Base-by-base conservation (phyloP, 2,888 invertebrate genomes). In the Sminthurides aquaticus region DNA sequence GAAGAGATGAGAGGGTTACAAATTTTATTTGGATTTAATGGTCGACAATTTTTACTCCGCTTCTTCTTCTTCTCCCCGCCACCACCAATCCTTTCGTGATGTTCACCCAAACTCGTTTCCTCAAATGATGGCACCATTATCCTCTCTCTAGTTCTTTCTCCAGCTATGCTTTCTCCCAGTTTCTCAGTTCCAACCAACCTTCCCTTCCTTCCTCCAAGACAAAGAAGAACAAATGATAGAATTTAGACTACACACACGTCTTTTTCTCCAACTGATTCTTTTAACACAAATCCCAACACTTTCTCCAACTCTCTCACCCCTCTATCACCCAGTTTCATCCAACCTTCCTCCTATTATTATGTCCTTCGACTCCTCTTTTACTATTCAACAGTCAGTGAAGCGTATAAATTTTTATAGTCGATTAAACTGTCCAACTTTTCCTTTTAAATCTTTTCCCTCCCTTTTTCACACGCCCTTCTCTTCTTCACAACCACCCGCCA, bases 341-440 rank as follows among this genome's bases (percentile, higher is more conserved):
- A n/a, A n/a, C n/a, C n/a, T n/a, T n/a, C n/a, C n/a, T n/a, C n/a
- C n/a, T n/a, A n/a, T n/a, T n/a, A n/a, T n/a, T n/a, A n/a, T n/a
- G n/a, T n/a, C n/a, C n/a, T n/a, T n/a, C n/a, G n/a, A 34, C 43
- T 34, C 15, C 43, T 11, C 27, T 20, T 22, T 25, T 29, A 59
- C 11, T 25, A 26, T 2, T 49, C 64, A 11, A 34, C 20, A 11
- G 58, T 29, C 5, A 61, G 60, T 2, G 68, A 70, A 27, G 68
- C 67, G 57, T 68, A 57, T 60, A 34, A 34, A 34, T 34, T 34
- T 34, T 34, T 34, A 34, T 34, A 34, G 43, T 34, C 43, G 43
- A 34, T 34, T 34, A 34, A 34, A 34, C 8, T 34, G 43, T 34
- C 43, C 43, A 34, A 34, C 8, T 34, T 34, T 34, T 34, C 43